Evolutionary conservation across 2,888 invertebrate genomes (phyloP), one percentile per base, ranked within the genome.

Genomic region (Endomychus coccineus): DNA sequence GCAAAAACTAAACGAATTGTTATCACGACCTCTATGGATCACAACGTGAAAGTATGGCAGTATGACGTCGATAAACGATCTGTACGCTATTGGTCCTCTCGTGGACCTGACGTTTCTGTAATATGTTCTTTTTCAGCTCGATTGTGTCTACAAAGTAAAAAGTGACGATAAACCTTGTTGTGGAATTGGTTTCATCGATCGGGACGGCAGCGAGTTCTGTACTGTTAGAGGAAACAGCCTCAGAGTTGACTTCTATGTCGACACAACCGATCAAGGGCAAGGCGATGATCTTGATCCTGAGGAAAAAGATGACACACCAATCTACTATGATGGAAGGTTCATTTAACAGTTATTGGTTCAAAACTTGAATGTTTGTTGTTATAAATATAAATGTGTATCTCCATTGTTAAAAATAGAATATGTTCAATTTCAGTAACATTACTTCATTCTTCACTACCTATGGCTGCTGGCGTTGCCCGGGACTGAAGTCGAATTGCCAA

Each of bases 171-270:
- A 29, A 23, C 34, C 34, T 25, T 37, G 15, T 15, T 56, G 51
- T 34, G 56, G 54, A 3, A 47, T 42, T 4, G 49, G 44, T 2
- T 56, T 55, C 37, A 36, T 53, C 13, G 55, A 54, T 19, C 39
- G 33, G 25, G 45, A 42, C 14, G 50, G 48, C 15, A 52, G 52
- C 9, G 51, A 55, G 39, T 55, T 56, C 36, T 54, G 54, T 28
- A 40, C 40, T 4, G 49, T 52, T 3, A 51, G 52, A 11, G 46
- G 36, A 7, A 43, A 50, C 16, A 36, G 36, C 23, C 25, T 48
- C 15, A 33, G 36, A n/a, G 39, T 52, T n/a, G 40, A 43, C n/a
- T 37, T 49, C 33, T 52, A 48, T 29, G 29, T 33, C n/a, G 33
- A 38, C 19, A 21, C 22, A 12, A 15, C 2, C 15, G 4, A 35